A percentile compares a stretch with the other conserved stretches of the same genome.
phyloP scores from a whole-genome alignment of 2,797 vertebrate species.

The Propithecus deckenii region DNA sequence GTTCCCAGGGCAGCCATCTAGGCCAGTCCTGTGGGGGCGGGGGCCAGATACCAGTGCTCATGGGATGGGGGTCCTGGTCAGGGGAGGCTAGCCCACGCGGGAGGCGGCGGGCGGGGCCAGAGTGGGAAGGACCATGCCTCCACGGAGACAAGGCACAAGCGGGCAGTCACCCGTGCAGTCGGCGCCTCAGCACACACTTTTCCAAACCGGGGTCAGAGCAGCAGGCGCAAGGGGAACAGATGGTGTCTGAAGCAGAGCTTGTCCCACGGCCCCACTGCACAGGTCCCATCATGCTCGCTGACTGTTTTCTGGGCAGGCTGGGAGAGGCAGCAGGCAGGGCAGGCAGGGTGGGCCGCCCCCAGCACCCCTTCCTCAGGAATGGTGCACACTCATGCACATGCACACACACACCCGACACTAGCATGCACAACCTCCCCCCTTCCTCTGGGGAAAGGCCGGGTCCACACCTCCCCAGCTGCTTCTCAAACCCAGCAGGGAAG shows the following conservation, averaged over 20 bases:
- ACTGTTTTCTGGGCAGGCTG: not conserved
- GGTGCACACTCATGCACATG: slow-evolving; percentile 39
- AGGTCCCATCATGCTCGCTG: not conserved
- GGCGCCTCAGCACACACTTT: not conserved
- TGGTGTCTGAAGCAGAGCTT: not conserved
- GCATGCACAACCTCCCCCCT: slow-evolving; percentile 5
- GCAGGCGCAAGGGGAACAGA: not conserved
- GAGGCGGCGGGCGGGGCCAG: not conserved
- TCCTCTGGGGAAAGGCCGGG: not conserved
- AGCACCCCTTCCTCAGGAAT: not conserved
- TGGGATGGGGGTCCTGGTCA: not conserved
- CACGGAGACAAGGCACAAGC: slow-evolving; percentile 51
- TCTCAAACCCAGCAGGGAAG: not conserved
- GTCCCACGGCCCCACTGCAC: not conserved
- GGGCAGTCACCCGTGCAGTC: not conserved
- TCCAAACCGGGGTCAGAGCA: not conserved
- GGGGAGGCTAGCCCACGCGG: not conserved
- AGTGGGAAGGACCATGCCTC: not conserved
- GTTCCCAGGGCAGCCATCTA: not conserved
- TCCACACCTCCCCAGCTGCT: not conserved
- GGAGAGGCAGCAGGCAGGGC: not conserved
- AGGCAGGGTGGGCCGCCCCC: not conserved
- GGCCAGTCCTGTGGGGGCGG: not conserved
- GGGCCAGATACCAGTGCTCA: not conserved
- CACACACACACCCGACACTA: not conserved